Conservation (phyloP, 2,888 invertebrate genomes). For the Ypsolopha sequella region DNA sequence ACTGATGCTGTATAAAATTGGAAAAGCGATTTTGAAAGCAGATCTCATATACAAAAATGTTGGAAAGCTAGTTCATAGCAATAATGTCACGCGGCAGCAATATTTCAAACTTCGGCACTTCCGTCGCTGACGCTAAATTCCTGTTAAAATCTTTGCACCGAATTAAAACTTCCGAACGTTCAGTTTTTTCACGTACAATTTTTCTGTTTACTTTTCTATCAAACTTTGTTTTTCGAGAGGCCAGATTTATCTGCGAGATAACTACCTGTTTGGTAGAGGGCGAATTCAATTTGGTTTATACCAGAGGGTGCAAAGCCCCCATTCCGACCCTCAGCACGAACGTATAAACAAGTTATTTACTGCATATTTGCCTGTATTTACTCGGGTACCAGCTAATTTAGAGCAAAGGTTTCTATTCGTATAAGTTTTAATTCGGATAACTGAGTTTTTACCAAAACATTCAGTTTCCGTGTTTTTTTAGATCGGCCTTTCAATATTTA, state of each 20-base stretch:
- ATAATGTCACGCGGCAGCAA: background rate
- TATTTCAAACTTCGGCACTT: slow-evolving; percentile 3
- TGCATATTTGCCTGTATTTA: slow-evolving; percentile 15
- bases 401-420: background rate
- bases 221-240: slow-evolving; percentile 58
- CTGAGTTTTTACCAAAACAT: too few species aligned
- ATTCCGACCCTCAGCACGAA: slow-evolving; percentile 42
- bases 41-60: background rate
- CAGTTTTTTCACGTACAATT: slow-evolving; percentile 49
- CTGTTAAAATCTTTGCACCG: slow-evolving; percentile 12
- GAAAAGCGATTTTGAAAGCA: background rate
- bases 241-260: slow-evolving; percentile 65
- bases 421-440: too few species aligned
- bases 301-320: slow-evolving; percentile 54
- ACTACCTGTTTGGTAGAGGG: slow-evolving; percentile 55
- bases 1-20: too few species aligned
- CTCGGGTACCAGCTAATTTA: background rate
- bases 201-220: slow-evolving; percentile 63
- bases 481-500: too few species aligned
- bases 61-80: background rate
- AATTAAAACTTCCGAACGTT: slow-evolving; percentile 52
- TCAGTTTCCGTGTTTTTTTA: too few species aligned
- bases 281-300: slow-evolving; percentile 67
- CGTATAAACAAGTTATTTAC: slow-evolving; percentile 40
- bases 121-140: slow-evolving; percentile 14